phyloP scores from a whole-genome alignment of 2,797 vertebrate genomes.

The Adrianichthys oophorus region DNA sequence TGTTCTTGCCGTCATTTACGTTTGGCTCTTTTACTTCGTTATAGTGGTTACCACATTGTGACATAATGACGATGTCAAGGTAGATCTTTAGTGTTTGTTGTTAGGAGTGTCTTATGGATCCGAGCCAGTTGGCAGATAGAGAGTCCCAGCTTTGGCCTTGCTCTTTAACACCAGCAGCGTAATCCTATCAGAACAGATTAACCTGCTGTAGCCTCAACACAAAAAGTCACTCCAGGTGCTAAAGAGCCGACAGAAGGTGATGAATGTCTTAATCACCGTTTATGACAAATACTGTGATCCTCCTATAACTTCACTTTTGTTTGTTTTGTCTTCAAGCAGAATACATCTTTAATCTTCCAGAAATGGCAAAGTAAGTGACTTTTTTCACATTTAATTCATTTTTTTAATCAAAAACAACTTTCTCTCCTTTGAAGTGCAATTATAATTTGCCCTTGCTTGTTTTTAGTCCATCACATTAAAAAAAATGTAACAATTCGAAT shows the following conservation, averaged over 20 bases:
- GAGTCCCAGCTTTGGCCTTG: conserved; percentile 29
- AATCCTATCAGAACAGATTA: conserved; percentile 67
- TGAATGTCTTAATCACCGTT: conserved; percentile 14
- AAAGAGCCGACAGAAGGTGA: conserved; percentile 14
- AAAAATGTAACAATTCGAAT: background rate
- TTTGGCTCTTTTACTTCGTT: background rate
- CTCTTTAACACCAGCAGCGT: conserved; percentile 34
- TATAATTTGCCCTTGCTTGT: background rate
- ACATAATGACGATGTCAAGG: conserved; percentile 15
- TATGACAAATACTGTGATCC: conserved; percentile 16
- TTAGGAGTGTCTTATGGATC: conserved; percentile 5
- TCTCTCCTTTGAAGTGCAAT: background rate
- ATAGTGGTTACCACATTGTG: conserved; percentile 18
- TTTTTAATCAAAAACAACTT: background rate
- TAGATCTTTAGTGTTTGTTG: conserved; percentile 20
- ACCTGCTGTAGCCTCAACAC: conserved; percentile 21
- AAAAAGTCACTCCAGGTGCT: conserved; percentile 29
- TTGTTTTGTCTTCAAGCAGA: conserved; percentile 38
- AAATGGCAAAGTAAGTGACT: conserved; percentile 75
- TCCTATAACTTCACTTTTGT: background rate
- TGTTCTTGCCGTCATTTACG: conserved; percentile 17
- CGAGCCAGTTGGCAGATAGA: background rate
- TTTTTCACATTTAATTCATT: background rate
- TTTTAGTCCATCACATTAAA: background rate
- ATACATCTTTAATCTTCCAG: conserved; percentile 8